Evolutionary conservation across 2,888 invertebrate species (phyloP).

Genomic region (Ischnus inquisitorius): DNA sequence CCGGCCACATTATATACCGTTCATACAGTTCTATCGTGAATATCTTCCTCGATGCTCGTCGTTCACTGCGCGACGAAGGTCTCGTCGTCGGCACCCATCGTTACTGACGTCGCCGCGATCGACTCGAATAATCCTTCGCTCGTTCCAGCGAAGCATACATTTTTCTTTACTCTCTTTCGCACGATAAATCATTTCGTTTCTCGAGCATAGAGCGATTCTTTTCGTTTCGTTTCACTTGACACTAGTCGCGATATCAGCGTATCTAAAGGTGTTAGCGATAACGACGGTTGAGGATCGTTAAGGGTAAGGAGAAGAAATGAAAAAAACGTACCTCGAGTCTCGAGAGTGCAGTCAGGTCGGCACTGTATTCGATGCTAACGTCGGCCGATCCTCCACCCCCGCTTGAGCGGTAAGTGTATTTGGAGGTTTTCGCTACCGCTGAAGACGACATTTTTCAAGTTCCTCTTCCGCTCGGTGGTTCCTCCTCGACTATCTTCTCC

Average conservation of each 20-base stretch:
- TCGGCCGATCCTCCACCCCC: slow-evolving; percentile 92
- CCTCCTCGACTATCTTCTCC: slow-evolving; percentile 59
- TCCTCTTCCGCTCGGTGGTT: slow-evolving; percentile 67
- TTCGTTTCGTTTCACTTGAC: slow-evolving; percentile 34
- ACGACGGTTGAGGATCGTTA: background rate
- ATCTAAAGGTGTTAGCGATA: slow-evolving; percentile 16
- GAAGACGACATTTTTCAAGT: slow-evolving; percentile 88
- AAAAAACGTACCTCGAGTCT: slow-evolving; percentile 94
- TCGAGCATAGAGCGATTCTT: background rate
- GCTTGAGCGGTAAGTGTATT: slow-evolving; percentile 96
- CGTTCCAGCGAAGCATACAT: background rate
- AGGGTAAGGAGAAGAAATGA: slow-evolving; percentile 14
- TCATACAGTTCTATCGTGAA: slow-evolving; percentile 39
- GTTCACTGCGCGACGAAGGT: slow-evolving; percentile 1
- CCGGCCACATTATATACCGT: slow-evolving; percentile 73
- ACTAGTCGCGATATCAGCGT: slow-evolving; percentile 27
- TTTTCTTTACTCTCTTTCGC: background rate
- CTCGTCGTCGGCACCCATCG: background rate
- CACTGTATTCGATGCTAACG: slow-evolving; percentile 97
- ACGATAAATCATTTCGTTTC: background rate
- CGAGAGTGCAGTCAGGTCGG: slow-evolving; percentile 97
- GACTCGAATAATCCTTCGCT: background rate
- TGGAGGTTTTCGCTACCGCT: slow-evolving; percentile 93
- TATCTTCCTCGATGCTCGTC: slow-evolving; percentile 3
- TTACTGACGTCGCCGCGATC: background rate